phyloP scores from a whole-genome alignment of 2,797 vertebrate species.

The Anguilla anguilla region DNA sequence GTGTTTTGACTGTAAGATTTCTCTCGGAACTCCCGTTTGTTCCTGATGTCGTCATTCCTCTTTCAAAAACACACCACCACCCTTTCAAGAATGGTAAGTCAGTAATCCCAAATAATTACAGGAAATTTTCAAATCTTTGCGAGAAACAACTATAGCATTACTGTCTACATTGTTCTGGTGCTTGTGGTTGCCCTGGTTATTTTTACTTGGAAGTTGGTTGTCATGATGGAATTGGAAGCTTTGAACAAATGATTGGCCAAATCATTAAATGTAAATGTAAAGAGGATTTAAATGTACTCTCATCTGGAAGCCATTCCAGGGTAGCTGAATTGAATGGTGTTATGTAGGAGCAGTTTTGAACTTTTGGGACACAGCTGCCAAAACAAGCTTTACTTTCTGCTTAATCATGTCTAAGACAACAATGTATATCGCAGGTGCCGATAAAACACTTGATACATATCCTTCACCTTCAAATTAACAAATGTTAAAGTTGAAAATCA shows the following conservation, averaged over 20 bases:
- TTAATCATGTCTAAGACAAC: neutral
- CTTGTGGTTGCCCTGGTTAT: neutral
- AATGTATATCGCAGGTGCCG: neutral
- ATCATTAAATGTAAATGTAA: neutral
- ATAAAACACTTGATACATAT: neutral
- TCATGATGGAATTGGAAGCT: neutral
- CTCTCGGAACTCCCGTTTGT: neutral
- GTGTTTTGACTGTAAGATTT: conserved; percentile 1
- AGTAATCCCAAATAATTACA: neutral
- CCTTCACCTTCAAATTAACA: neutral
- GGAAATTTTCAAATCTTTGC: neutral
- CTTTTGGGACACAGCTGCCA: neutral
- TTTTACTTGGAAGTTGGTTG: neutral
- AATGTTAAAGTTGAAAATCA: neutral
- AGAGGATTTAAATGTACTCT: neutral
- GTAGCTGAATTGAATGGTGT: neutral
- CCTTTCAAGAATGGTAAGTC: neutral
- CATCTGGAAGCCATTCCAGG: neutral
- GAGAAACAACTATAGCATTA: neutral
- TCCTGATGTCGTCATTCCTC: neutral
- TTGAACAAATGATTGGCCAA: neutral
- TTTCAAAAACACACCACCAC: neutral
- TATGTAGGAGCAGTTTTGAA: neutral
- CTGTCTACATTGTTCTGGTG: neutral
- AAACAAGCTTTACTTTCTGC: neutral